Percentiles rank a stretch among this genome's conserved stretches.
These are phyloP conservation scores for Hedychridium roseum DNA, from an alignment of 2,888 invertebrate species.

Conservation along the genomic window DNA sequence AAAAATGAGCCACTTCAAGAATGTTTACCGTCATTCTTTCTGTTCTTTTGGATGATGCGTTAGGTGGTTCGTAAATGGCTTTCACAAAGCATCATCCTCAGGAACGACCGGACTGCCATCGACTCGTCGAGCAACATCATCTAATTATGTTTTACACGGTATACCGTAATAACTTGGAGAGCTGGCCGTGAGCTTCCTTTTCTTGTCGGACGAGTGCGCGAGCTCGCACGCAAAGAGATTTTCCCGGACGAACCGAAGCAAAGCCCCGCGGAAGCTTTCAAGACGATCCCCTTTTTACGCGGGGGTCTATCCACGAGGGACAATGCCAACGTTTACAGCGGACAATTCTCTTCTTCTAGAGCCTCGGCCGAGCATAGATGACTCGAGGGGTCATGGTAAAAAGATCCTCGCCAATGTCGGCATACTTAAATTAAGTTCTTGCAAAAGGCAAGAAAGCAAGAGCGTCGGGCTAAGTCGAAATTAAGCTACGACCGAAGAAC, in stretches of 20 bases:
- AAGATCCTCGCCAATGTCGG: neutral
- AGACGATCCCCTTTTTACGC: slow-evolving; percentile 12
- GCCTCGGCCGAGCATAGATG: neutral
- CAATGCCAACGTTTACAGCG: slow-evolving; percentile 14
- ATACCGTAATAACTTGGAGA: slow-evolving; percentile 44
- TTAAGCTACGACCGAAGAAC: no score
- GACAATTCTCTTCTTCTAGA: slow-evolving; percentile 19
- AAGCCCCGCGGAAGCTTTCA: slow-evolving; percentile 13
- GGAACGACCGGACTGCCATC: slow-evolving; percentile 18
- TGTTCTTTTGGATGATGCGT: no score
- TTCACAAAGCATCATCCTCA: no score
- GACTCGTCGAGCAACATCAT: slow-evolving; percentile 31
- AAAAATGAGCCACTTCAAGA: no score
- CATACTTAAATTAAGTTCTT: neutral
- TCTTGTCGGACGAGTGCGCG: slow-evolving; percentile 23
- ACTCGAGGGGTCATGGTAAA: neutral
- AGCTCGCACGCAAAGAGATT: slow-evolving; percentile 40
- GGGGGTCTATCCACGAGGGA: slow-evolving; percentile 11
- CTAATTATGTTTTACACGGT: slow-evolving; percentile 47
- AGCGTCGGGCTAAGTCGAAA: no score
- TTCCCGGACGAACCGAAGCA: slow-evolving; percentile 27
- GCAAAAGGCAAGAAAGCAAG: no score
- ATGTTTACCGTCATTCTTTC: no score
- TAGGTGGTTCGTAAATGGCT: no score
- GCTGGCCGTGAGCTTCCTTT: slow-evolving; percentile 24